Base-by-base conservation (phyloP, 2,888 invertebrate genomes). In the Lasius fuliginosus region DNA sequence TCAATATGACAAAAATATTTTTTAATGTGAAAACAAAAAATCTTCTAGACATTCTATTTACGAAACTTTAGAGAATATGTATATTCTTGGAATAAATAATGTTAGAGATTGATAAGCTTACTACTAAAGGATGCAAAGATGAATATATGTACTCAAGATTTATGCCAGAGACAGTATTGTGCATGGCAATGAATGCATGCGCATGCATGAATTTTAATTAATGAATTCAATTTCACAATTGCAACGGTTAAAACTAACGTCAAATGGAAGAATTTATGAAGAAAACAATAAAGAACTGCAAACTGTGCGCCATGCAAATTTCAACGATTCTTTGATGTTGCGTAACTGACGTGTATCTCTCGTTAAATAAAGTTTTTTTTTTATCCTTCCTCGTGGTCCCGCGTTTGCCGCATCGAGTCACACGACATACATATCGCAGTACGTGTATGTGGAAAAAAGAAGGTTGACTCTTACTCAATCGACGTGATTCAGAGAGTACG, bases 401-500 rank as follows among this genome's bases (percentile, higher is more conserved):
- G 46, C 49, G 64, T 42, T 65, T 53, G 53, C n/a, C 67, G 76
- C 56, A 67, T 67, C 53, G 46, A 69, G 69, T 69, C 79, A 60
- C 79, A 60, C 60, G 79, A 60, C 79, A 79, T 46, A 79, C 71
- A 79, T 79, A 79, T 71, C 46, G 23, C 23, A 42, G 33, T 36
- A 49, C 65, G 42, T 40, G 67, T 62, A 18, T 75, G 42, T 42
- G 49, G 42, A 56, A 77, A 68, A 69, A 85, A 53, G 82, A 86
- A 87, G 86, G 85, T 68, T 83, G 79, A 8, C 23, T 46, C 42
- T 90, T 90, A 53, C 90, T 77, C 82, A 90, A 90, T 87, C 84
- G 79, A 9, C 30, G 64, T 75, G 85, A 83, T 82, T 89, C 82
- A 85, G 76, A 77, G 65, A 56, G 49, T 40, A 36, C 58, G 71